Evolutionary conservation across 2,797 vertebrate species (phyloP).

Genomic region (Platalea minor): DNA sequence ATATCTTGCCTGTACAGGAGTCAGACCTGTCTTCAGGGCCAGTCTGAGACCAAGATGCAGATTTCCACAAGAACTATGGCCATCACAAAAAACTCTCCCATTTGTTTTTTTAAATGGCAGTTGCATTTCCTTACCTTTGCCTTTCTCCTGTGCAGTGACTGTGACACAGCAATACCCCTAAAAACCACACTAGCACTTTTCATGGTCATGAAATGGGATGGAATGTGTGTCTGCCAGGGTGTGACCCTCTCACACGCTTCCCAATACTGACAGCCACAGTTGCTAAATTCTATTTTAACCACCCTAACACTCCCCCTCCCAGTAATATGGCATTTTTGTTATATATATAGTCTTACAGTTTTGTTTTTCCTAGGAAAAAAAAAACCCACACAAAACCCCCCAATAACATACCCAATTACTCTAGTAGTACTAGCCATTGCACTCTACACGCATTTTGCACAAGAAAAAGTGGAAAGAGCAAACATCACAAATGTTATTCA

Average conservation of each 20-base stretch:
- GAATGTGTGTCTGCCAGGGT: not conserved
- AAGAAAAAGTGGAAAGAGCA: not conserved
- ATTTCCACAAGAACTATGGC: not conserved
- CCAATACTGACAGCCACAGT: not conserved
- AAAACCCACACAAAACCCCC: rapidly evolving
- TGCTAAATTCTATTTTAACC: not conserved
- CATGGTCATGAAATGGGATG: not conserved
- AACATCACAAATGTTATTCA: not conserved
- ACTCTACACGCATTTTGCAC: not conserved
- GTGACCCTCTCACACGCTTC: rapidly evolving
- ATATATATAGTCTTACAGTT: not conserved
- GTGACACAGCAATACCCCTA: not conserved
- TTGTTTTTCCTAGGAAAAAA: not conserved
- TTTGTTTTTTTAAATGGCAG: not conserved
- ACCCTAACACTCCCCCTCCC: not conserved
- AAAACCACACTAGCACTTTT: not conserved
- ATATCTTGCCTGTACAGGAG: not conserved
- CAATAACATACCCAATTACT: not conserved
- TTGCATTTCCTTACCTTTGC: not conserved
- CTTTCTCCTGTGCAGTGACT: not conserved
- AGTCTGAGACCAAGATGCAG: not conserved
- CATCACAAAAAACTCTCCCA: not conserved
- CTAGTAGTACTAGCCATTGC: not conserved
- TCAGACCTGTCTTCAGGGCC: not conserved
- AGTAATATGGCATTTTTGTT: not conserved